Base-by-base conservation (phyloP, 1,140 invertebrate genomes). In the Eubasilissa regina region DNA sequence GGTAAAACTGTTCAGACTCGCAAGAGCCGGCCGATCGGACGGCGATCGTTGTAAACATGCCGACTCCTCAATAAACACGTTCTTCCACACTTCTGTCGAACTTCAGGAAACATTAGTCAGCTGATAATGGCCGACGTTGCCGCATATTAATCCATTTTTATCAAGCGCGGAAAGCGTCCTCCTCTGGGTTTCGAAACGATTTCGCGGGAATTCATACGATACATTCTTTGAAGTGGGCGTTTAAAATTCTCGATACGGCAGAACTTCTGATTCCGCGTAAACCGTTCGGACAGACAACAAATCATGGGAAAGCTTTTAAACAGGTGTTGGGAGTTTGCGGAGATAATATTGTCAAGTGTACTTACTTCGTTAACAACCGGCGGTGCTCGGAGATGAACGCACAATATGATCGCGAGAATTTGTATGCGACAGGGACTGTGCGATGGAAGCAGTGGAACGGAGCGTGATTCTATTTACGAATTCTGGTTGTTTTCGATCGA, bases 81-180 rank as follows among this genome's bases (percentile, higher is more conserved):
- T 44, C 12, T 15, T 44, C n/a, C 7, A 66, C 21, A 9, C 21
- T 17, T n/a, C 4, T 56, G 17, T 15, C 13, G n/a, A 66, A n/a
- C 21, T 66, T 43, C 13, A 17, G n/a, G 35, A 66, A 66, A 66
- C 62, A 47, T 66, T 44, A 66, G 62, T 66, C 62, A 44, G 62
- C 13, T 44, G 43, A 15, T 66, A 44, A 56, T 66, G 35, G 21
- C 35, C 10, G 35, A 15, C 17, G 62, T 44, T 44, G 35, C 35
- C 44, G n/a, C 11, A 66, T 45, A 43, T 45, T 15, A 66, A 47
- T 43, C 21, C 25, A 44, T 66, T 43, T 55, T 45, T 44, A 66
- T 7, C 15, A 45, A 44, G 13, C 55, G n/a, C 15, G 9, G 15
- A 3, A 15, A 9, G 9, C 17, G 25, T 35, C 25, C 25, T 35